A percentile compares a stretch with the other conserved stretches of the same genome.
These are phyloP conservation scores for Sebastes cheni DNA, from an alignment of 2,797 vertebrate genomes.

Conservation along the genomic window DNA sequence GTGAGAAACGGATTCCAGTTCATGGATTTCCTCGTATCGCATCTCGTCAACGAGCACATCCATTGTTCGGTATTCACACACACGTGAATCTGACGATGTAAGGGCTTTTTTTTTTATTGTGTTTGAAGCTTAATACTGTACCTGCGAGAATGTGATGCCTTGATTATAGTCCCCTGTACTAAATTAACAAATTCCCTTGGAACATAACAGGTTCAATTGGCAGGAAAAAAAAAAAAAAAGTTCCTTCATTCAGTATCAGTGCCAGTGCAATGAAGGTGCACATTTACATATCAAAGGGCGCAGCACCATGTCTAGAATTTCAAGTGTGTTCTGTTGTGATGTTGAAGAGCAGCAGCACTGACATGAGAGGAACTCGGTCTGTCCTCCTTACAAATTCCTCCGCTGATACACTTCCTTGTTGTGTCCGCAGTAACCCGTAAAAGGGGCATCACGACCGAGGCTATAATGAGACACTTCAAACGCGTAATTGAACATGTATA, in stretches of 20 bases:
- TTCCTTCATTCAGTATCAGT: constrained; percentile 76
- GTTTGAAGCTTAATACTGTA: constrained; percentile 31
- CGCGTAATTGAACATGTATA: constrained; percentile 27
- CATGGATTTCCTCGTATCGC: constrained; percentile 14
- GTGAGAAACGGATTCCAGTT: constrained; percentile 20
- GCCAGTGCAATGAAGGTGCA: constrained; percentile 83
- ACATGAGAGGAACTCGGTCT: constrained; percentile 75
- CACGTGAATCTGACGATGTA: constrained; percentile 1
- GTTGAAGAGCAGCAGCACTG: constrained; percentile 77
- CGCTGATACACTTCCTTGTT: constrained; percentile 67
- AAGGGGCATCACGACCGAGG: constrained; percentile 24
- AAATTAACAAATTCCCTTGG: constrained; percentile 68
- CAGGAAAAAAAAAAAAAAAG: constrained; percentile 31
- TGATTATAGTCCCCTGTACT: constrained; percentile 64
- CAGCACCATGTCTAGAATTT: constrained; percentile 77
- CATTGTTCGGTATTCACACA: constrained; percentile 21
- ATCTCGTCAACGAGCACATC: constrained; percentile 2
- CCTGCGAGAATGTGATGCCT: constrained; percentile 42
- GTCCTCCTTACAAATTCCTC: constrained; percentile 72
- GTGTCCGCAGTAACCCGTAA: constrained; percentile 40
- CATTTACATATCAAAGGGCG: constrained; percentile 87
- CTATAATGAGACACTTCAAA: constrained; percentile 58
- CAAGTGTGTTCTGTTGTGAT: constrained; percentile 82
- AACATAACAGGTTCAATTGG: constrained; percentile 65
- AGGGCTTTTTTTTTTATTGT: constrained; percentile 11